phyloP scores from a whole-genome alignment of 2,797 vertebrate genomes.

The Lithobates sylvaticus region DNA sequence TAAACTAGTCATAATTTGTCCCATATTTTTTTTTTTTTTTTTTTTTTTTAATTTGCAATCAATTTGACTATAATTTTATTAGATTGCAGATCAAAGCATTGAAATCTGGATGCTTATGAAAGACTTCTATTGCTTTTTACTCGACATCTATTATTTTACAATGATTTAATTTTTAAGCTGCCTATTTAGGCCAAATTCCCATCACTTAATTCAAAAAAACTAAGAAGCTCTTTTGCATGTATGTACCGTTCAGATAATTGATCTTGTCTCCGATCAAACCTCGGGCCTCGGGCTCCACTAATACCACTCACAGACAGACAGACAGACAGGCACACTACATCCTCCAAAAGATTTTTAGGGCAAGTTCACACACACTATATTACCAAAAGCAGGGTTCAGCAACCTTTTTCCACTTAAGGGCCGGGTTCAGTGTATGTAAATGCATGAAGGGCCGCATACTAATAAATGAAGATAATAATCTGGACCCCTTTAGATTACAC shows the following conservation, averaged over 20 bases:
- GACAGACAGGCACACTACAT: neutral
- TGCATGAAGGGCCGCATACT: too few relatives aligned
- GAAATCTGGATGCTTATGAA: slow-evolving; percentile 23
- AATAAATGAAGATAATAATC: too few relatives aligned
- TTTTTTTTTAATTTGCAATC: slow-evolving; percentile 9
- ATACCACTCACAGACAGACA: neutral
- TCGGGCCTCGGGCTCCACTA: neutral
- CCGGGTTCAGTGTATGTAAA: too few relatives aligned
- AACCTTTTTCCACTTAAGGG: too few relatives aligned
- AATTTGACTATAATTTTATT: neutral
- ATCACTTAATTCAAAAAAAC: neutral
- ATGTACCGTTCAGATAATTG: neutral
- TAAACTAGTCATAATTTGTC: slow-evolving; percentile 6
- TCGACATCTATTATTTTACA: slow-evolving; percentile 10
- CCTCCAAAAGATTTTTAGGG: neutral
- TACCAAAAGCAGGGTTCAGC: too few relatives aligned
- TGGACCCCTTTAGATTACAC: too few relatives aligned
- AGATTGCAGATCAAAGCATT: slow-evolving; percentile 8
- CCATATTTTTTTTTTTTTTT: slow-evolving; percentile 11
- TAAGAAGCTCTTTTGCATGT: neutral
- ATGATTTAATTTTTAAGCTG: neutral
- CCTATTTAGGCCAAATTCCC: neutral
- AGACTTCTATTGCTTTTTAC: slow-evolving; percentile 12
- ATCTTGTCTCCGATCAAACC: neutral
- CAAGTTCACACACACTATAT: too few relatives aligned